Base-by-base conservation (phyloP, 2,113 vertebrate genomes). In the Coryphaenoides rupestris region DNA sequence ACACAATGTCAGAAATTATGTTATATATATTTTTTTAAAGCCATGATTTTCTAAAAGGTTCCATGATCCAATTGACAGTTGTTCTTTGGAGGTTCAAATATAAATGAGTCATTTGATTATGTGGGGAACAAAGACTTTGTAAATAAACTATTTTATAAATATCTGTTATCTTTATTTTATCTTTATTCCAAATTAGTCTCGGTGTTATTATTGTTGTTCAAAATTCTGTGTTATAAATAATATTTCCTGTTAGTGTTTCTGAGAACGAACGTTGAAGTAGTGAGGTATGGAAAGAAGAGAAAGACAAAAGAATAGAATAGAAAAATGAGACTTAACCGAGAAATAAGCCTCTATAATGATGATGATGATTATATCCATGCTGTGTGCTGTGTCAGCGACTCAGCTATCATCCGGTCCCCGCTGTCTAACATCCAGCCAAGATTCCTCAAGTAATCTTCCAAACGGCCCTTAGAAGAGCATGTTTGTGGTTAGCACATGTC, bases 351-450 rank as follows among this genome's bases (percentile, higher is more conserved):
- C 87, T 72, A 21, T 72, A 62, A 63, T 79, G 72, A 61, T 67
- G 73, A 78, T 23, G 87, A 79, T 88, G 89, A 93, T 92, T 92
- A 93, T 91, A 93, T 89, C 87, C 83, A 84, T 81, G 83, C 76
- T 88, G 93, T 93, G 88, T 92, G 94, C 91, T 83, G 90, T 94
- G 87, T 96, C 95, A 97, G 95, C 92, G 90, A 77, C 90, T 91
- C 81, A 90, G 92, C 89, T 86, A 91, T 83, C 81, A 69, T 84
- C 69, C 79, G 87, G 90, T 93, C 93, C 94, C 94, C 80, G 81
- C 86, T 91, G 91, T 92, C 92, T 72, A 3, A 49, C 64, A 62
- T 84, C 81, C 86, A 93, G 95, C 95, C 95, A 98, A 90, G 89
- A 93, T 90, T 85, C 88, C 85, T 84, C 63, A 74, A 46, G 40